Conservation (phyloP, 2,888 invertebrate genomes). For the Cephus runcator region DNA sequence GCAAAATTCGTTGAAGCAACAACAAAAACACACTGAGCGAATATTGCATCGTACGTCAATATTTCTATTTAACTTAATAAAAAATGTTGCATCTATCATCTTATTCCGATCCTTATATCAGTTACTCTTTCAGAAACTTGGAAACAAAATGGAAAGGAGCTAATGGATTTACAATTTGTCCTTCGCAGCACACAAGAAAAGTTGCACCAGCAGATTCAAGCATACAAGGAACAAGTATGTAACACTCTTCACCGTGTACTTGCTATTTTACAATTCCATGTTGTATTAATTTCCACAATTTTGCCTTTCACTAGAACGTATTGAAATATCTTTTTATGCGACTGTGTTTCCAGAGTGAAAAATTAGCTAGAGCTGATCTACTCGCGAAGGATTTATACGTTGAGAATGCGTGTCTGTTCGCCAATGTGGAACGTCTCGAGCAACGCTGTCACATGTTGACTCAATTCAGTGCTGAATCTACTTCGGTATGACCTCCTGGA, state of each 20-base stretch:
- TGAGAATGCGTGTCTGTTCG: slow-evolving; percentile 83
- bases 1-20: slow-evolving; percentile 72
- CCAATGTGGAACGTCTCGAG: slow-evolving; percentile 71
- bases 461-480: slow-evolving; percentile 62
- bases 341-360: slow-evolving; percentile 69
- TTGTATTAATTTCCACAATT: neutral
- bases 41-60: slow-evolving; percentile 71
- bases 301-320: slow-evolving; percentile 2
- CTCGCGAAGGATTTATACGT: slow-evolving; percentile 85
- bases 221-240: slow-evolving; percentile 68
- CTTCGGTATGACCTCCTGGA: slow-evolving; percentile 55
- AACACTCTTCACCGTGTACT: neutral
- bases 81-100: neutral
- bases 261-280: neutral
- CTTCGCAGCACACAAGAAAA: slow-evolving; percentile 69
- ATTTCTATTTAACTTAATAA: neutral
- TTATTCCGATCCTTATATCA: neutral
- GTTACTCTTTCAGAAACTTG: slow-evolving; percentile 65
- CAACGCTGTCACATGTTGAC: slow-evolving; percentile 68
- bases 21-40: slow-evolving; percentile 74
- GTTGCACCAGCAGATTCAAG: slow-evolving; percentile 68
- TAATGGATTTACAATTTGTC: slow-evolving; percentile 68
- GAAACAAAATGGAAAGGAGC: slow-evolving; percentile 70
- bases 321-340: neutral
- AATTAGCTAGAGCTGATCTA: slow-evolving; percentile 78